These are phyloP conservation scores for Autographa pulchrina DNA, from an alignment of 2,888 invertebrate genomes.

Conservation along the genomic window DNA sequence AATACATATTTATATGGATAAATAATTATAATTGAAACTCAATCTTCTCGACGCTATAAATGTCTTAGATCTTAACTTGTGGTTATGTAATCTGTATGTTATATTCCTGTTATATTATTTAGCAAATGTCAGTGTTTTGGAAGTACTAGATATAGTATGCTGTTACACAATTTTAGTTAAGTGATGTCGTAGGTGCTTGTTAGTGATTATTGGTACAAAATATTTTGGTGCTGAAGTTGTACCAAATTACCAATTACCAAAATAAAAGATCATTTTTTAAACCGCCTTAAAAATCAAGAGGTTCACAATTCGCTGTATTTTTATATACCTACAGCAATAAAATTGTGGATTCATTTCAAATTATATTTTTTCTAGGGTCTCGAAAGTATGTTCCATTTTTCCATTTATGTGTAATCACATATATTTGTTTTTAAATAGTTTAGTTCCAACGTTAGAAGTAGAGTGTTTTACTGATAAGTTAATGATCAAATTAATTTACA, in stretches of 20 bases:
- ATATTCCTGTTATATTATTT: not conserved
- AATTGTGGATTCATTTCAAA: no score
- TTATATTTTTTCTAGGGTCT: not conserved
- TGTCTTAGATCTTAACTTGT: conserved; percentile 12
- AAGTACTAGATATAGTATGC: not conserved
- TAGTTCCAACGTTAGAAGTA: not conserved
- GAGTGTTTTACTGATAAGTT: not conserved
- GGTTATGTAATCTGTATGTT: not conserved
- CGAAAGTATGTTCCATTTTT: not conserved
- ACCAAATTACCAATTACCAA: conserved; percentile 45
- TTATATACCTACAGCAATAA: not conserved
- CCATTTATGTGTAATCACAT: not conserved
- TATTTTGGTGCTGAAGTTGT: conserved; percentile 53
- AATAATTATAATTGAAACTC: conserved; percentile 6
- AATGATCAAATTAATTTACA: not conserved
- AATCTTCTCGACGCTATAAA: conserved; percentile 10
- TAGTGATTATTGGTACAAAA: conserved; percentile 44
- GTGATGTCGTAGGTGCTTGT: conserved; percentile 30
- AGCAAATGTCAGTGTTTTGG: not conserved
- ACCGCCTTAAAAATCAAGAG: no score
- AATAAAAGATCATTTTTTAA: conserved; percentile 23
- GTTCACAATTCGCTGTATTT: not conserved
- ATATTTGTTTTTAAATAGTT: not conserved
- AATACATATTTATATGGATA: conserved; percentile 16
- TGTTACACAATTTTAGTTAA: conserved; percentile 6